Evolutionary conservation across 1,140 invertebrate species (phyloP), one percentile per base, ranked within the genome.

Genomic region (Scaptomyza hsui): DNA sequence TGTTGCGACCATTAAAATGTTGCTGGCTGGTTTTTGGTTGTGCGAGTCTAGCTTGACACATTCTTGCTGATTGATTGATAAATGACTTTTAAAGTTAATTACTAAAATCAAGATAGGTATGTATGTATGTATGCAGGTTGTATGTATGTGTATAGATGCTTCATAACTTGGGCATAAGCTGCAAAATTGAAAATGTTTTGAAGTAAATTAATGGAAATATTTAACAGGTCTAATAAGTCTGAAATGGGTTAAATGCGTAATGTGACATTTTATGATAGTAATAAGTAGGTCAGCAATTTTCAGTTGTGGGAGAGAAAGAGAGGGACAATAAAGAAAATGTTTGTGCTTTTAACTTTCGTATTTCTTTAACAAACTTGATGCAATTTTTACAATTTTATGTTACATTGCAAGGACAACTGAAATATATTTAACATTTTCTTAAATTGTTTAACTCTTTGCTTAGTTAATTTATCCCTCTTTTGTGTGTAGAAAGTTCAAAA

Each of bases 41-140:
- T 29, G 45, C 21, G 51, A 56, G 59, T 72, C 39, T 57, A 48
- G 47, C 72, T 71, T 71, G 76, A 80, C 73, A 86, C 77, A 86
- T 80, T 86, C 56, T 78, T 63, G 65, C 62, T 71, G 74, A 75
- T 81, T 86, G 81, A 85, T 85, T 85, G 81, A 85, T 85, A 86
- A 86, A 85, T 85, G 81, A 77, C 73, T 80, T 80, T 83, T 65
- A 64, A 57, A 85, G 72, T 76, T 85, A 85, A 85, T 85, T 86
- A 86, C 76, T 53, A 55, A 62, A 80, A 71, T 67, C 52, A 68
- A 67, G 64, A 65, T 72, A 73, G 12, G 47, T 26, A 39, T 32
- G 24, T 41, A 4, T 15, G 6, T 49, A 1, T 57, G 0, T 37
- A 5, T 48, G 6, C 19, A 16, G 6, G 4, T 37, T n/a, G 24